Evolutionary conservation across 2,888 invertebrate genomes (phyloP), one percentile per base, ranked within the genome.

Genomic region (Apomyelois bistriatella): DNA sequence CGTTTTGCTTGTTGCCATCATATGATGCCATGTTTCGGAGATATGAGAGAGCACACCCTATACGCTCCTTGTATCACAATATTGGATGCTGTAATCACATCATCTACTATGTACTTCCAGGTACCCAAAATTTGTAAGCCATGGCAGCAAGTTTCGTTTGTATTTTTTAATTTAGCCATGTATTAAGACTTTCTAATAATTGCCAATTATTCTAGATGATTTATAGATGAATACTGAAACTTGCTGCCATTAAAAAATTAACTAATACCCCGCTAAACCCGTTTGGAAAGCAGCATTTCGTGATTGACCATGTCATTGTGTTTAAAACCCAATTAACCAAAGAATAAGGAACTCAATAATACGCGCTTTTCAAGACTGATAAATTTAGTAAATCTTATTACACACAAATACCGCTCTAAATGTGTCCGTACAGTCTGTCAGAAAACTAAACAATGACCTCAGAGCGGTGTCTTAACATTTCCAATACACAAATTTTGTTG

Each of bases 101-200:
- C 86, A 82, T 77, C 87, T 79, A 76, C 85, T 77, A 75, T 86
- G 77, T 82, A 70, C 81, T 88, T 84, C 67, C 89, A 89, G 89
- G 89, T 89, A 89, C 84, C 85, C 82, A 72, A 74, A 76, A 60
- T 64, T 71, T 69, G 64, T 62, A 64, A 63, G 59, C 61, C 68
- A 68, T 81, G 82, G 76, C 78, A 83, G 74, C 79, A 81, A 76
- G 82, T 77, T 74, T 70, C 50, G 28, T 32, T 70, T 49, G 28
- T 32, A 3, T 9, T 32, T 32, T 32, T 32, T 10, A 32, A 32
- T 22, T 22, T n/a, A n/a, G n/a, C n/a, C n/a, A 5, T 22, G 22
- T 22, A 22, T 22, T 22, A 22, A 22, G 22, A 22, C 5, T 22
- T 5, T 22, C 22, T 22, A 22, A 22, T 22, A 22, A 5, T 22